Evolutionary conservation across 2,113 vertebrate species (phyloP).

Genomic region (Oreochromis niloticus): DNA sequence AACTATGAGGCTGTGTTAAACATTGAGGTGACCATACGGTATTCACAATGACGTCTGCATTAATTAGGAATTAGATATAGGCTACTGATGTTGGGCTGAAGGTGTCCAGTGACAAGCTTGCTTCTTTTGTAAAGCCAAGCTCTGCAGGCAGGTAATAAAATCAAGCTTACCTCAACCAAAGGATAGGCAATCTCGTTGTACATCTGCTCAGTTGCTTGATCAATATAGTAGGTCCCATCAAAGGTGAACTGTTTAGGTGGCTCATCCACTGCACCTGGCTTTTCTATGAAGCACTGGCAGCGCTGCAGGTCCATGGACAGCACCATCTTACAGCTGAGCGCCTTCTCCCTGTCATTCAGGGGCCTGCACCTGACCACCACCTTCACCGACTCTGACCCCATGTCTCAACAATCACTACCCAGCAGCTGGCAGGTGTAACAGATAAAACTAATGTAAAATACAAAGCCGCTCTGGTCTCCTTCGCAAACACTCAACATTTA

Average conservation of each 20-base stretch:
- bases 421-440: background rate
- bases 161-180: conserved; percentile 79
- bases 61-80: background rate
- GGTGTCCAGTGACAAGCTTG: conserved; percentile 33
- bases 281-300: conserved; percentile 81
- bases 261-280: conserved; percentile 61
- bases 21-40: background rate
- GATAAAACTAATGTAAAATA: too few species aligned
- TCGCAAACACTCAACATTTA: background rate
- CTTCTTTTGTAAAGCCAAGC: background rate
- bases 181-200: conserved; percentile 85
- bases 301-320: conserved; percentile 67
- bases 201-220: conserved; percentile 83
- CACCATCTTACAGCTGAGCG: conserved; percentile 69
- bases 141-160: background rate
- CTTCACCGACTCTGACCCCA: conserved; percentile 81
- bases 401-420: background rate
- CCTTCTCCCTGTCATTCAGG: conserved; percentile 75
- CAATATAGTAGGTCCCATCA: conserved; percentile 76
- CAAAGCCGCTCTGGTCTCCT: background rate
- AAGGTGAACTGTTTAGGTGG: conserved; percentile 88
- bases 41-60: conserved; percentile 18
- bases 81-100: background rate
- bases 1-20: background rate
- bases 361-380: conserved; percentile 83